Percentiles rank a stretch among this genome's conserved stretches.
Evolutionary conservation across 2,888 invertebrate genomes (phyloP).

Genomic region (Cryptosula pallasiana): DNA sequence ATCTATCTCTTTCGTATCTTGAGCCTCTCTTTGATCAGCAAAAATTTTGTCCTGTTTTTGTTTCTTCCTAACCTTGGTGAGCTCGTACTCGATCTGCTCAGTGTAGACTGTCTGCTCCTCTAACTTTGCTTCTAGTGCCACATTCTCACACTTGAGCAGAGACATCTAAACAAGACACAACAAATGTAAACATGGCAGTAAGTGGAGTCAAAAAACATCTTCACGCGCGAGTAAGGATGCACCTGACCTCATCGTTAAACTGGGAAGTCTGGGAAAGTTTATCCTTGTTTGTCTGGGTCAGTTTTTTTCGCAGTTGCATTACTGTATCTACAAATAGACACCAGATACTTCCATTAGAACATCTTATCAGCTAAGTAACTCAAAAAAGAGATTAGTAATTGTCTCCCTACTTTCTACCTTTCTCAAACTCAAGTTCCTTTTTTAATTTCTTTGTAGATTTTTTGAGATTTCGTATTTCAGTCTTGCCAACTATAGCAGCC

Average conservation of each 20-base stretch:
- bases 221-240: too few relatives aligned
- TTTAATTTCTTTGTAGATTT: background rate
- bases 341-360: too few relatives aligned
- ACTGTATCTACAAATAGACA: background rate
- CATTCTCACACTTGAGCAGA: constrained; percentile 17
- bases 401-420: too few relatives aligned
- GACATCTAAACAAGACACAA: constrained; percentile 5
- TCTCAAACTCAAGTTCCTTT: constrained; percentile 5
- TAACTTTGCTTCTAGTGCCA: background rate
- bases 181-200: background rate
- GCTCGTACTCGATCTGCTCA: constrained; percentile 14
- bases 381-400: too few relatives aligned
- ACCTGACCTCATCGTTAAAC: constrained; percentile 18
- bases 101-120: constrained; percentile 17
- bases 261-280: constrained; percentile 8
- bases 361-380: too few relatives aligned
- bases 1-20: constrained; percentile 3
- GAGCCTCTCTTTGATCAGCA: constrained; percentile 12
- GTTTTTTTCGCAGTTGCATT: background rate
- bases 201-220: too few relatives aligned
- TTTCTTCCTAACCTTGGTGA: constrained; percentile 2
- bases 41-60: background rate
- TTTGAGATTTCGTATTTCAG: background rate
- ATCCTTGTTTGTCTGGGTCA: constrained; percentile 2
- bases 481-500: background rate